Evolutionary conservation across 2,888 invertebrate species (phyloP), one percentile per base, ranked within the genome.

Genomic region (Theodoxus fluviatilis): DNA sequence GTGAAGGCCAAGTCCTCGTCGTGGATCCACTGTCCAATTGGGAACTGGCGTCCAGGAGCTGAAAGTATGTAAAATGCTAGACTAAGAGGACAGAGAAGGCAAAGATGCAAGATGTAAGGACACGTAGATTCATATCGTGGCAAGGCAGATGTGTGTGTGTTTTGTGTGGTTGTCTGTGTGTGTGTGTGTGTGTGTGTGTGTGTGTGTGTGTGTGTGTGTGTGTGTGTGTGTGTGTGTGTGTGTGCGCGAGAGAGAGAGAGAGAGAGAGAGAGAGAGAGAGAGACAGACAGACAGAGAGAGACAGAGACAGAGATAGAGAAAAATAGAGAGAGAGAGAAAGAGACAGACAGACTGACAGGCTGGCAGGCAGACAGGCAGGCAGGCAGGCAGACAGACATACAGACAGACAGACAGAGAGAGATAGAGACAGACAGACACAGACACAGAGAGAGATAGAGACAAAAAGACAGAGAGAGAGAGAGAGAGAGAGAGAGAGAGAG

Each of bases 1-100:
- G 78, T 81, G 70, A 84, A 84, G 22, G 81, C 83, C 40, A 82
- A 75, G 67, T 82, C 83, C n/a, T 75, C 76, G 52, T 80, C 69
- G 65, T 79, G 71, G 18, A 81, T 79, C 83, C 83, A 84, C 43
- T 78, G 73, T 7, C 76, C 75, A 18, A 84, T 79, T 2, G 78
- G 76, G 73, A 80, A 82, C 76, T 80, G 80, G 2, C 77, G 74
- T 9, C 82, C 82, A 18, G 79, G 79, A 37, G 76, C 82, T 82
- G 78, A 35, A 78, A 78, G 33, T 47, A 28, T 57, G 52, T 63
- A 25, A n/a, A n/a, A 6, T 25, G 15, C 7, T 9, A 4, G 7
- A 52, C 22, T 52, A n/a, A n/a, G n/a, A n/a, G n/a, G n/a, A n/a
- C n/a, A n/a, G n/a, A n/a, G n/a, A n/a, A n/a, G n/a, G n/a, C n/a